phyloP scores from a whole-genome alignment of 2,797 vertebrate genomes.

The Danio tinwini region DNA sequence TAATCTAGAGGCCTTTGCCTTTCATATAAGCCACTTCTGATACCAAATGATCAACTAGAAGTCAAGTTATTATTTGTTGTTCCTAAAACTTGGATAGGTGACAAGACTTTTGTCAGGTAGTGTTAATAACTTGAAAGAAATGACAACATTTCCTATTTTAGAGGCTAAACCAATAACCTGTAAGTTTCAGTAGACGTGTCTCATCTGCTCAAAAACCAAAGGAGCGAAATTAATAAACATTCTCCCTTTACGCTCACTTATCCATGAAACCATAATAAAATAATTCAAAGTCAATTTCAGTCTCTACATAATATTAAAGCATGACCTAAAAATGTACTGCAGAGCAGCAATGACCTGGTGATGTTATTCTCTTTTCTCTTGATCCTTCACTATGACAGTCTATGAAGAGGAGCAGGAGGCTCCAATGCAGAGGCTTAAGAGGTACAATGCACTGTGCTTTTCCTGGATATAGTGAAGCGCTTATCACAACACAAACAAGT shows the following conservation, averaged over 20 bases:
- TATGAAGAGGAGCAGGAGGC: conserved; percentile 53
- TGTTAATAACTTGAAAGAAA: too few species aligned
- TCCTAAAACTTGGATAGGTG: too few species aligned
- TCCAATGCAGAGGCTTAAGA: conserved; percentile 35
- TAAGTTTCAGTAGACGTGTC: background rate
- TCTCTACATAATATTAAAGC: background rate
- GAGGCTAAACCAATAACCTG: background rate
- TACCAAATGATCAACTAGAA: too few species aligned
- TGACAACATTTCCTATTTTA: background rate
- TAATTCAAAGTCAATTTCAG: background rate
- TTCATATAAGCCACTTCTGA: too few species aligned
- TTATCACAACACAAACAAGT: conserved; percentile 53
- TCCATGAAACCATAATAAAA: background rate
- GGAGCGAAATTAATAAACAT: background rate
- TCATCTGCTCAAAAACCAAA: background rate
- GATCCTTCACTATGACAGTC: conserved; percentile 66
- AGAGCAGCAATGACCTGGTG: background rate
- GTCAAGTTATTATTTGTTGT: too few species aligned
- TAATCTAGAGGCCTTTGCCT: too few species aligned
- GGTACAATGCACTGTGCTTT: conserved; percentile 35
- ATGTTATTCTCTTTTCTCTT: conserved; percentile 41
- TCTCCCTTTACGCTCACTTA: background rate
- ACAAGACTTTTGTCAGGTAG: too few species aligned
- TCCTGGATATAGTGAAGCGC: conserved; percentile 25
- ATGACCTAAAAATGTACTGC: background rate